phyloP scores from a whole-genome alignment of 2,797 vertebrate genomes.

The Oryzias dopingdopingensis region DNA sequence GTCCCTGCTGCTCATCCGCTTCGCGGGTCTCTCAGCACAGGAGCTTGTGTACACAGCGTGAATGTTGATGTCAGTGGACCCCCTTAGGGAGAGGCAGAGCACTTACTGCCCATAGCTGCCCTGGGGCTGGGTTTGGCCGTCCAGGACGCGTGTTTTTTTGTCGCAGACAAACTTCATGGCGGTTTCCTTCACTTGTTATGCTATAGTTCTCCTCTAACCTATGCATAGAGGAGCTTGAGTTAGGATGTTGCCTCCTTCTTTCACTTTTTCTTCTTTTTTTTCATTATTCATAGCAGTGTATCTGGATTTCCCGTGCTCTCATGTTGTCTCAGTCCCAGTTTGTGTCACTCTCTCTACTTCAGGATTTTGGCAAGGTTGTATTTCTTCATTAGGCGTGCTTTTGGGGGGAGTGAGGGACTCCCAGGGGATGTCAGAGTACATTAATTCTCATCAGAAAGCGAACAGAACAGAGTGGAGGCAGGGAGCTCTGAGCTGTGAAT shows the following conservation, averaged over 20 bases:
- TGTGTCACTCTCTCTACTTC: constrained; percentile 53
- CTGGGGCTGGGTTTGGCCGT: constrained; percentile 76
- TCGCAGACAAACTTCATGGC: constrained; percentile 67
- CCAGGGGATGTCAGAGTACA: constrained; percentile 88
- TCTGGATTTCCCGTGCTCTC: constrained; percentile 30
- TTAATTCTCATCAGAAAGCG: constrained; percentile 92
- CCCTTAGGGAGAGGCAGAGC: constrained; percentile 77
- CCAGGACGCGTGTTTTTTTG: constrained; percentile 73
- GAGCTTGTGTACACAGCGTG: constrained; percentile 29
- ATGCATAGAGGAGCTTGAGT: constrained; percentile 16
- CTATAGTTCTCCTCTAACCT: constrained; percentile 18
- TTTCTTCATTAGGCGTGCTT: constrained; percentile 87
- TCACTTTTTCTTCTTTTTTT: neutral
- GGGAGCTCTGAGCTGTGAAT: constrained; percentile 87
- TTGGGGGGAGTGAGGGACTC: constrained; percentile 70
- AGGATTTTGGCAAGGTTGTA: constrained; percentile 80
- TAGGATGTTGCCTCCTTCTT: neutral
- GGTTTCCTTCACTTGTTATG: constrained; percentile 48
- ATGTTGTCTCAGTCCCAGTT: constrained; percentile 53
- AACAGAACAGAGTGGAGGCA: constrained; percentile 78
- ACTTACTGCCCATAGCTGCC: constrained; percentile 78
- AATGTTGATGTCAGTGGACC: constrained; percentile 56
- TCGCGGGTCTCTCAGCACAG: constrained; percentile 34
- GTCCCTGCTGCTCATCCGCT: constrained; percentile 57
- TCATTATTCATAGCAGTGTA: constrained; percentile 29